phyloP scores from a whole-genome alignment of 2,888 invertebrate species.

The Hypolimnas misippus region DNA sequence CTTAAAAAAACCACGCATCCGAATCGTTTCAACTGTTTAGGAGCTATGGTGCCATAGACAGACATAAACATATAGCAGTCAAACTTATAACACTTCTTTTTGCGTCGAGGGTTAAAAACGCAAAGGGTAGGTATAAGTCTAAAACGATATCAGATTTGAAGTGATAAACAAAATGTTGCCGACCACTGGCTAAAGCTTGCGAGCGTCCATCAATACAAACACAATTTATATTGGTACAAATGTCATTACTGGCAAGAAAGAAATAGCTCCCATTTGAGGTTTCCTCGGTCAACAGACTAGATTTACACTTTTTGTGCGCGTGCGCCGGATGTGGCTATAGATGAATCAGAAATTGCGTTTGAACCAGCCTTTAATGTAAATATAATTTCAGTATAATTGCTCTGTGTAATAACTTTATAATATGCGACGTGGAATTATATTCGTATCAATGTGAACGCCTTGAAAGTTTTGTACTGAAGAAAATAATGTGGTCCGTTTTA shows the following conservation, averaged over 20 bases:
- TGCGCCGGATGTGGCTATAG: conserved; percentile 72
- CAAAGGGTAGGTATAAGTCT: no score
- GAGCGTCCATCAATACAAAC: conserved; percentile 58
- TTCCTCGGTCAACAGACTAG: conserved; percentile 59
- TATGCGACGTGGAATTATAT: conserved; percentile 52
- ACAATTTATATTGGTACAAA: conserved; percentile 57
- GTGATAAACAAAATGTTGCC: conserved; percentile 61
- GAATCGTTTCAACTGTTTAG: no score
- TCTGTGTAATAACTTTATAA: conserved; percentile 62
- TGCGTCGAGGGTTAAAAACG: no score
- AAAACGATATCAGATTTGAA: no score
- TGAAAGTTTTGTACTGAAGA: conserved; percentile 16
- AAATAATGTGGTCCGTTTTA: not conserved
- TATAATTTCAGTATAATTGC: conserved; percentile 67
- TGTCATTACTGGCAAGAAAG: conserved; percentile 59
- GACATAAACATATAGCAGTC: no score
- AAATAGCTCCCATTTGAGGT: conserved; percentile 72
- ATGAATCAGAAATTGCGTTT: conserved; percentile 44
- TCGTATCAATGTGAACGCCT: conserved; percentile 31
- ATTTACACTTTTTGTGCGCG: conserved; percentile 67
- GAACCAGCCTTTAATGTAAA: conserved; percentile 57
- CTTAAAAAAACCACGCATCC: not conserved
- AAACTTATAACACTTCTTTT: no score
- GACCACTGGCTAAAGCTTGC: conserved; percentile 49
- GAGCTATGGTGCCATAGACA: no score